These are phyloP conservation scores for Oreochromis mossambicus DNA, from an alignment of 2,797 vertebrate species.

Conservation along the genomic window DNA sequence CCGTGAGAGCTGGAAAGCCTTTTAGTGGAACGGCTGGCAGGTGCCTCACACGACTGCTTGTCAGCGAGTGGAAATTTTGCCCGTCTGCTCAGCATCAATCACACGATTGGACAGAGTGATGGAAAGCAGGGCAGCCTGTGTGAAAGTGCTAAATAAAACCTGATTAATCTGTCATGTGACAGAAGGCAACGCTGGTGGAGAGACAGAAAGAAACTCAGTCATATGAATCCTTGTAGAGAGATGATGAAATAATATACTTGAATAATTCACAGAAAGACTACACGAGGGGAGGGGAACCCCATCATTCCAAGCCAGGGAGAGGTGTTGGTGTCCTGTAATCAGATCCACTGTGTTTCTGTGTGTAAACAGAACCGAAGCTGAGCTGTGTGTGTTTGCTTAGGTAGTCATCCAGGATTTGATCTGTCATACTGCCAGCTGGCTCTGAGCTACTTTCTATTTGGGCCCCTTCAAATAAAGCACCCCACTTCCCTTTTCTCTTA, in stretches of 20 bases:
- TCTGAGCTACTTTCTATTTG: background rate
- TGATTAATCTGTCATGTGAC: constrained; percentile 19
- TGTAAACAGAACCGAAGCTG: constrained; percentile 14
- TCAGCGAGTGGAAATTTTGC: background rate
- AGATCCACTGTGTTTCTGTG: constrained; percentile 1
- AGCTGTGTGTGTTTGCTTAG: background rate
- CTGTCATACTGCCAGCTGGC: background rate
- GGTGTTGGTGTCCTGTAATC: constrained; percentile 5
- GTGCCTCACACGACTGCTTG: constrained; percentile 1
- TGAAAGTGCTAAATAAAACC: constrained; percentile 28
- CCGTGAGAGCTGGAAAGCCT: background rate
- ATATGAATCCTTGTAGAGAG: background rate
- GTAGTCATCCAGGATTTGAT: background rate
- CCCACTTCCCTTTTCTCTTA: constrained; percentile 30
- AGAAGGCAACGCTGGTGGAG: background rate
- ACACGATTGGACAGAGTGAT: background rate
- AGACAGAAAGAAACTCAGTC: background rate
- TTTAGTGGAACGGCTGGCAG: constrained; percentile 2
- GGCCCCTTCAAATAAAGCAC: background rate
- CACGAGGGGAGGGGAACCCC: background rate
- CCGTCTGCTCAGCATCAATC: constrained; percentile 28
- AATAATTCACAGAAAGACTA: constrained; percentile 11
- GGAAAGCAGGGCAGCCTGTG: constrained; percentile 6
- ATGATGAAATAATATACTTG: background rate
- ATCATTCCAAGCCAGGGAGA: background rate